phyloP scores from a whole-genome alignment of 2,113 vertebrate genomes.

The Sturnus vulgaris region DNA sequence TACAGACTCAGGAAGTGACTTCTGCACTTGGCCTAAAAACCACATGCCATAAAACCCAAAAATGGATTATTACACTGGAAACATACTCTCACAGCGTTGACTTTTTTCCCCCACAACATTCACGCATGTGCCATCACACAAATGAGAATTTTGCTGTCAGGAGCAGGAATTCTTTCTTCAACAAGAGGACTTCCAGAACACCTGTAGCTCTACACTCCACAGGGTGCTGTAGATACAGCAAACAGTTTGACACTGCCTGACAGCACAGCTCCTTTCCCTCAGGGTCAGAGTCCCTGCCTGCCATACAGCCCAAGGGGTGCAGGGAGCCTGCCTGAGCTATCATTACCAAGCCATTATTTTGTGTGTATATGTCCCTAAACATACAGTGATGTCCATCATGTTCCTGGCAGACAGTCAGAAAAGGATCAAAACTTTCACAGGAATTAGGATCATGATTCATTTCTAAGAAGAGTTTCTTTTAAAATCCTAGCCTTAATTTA shows the following conservation, averaged over 20 bases:
- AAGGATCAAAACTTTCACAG: background rate
- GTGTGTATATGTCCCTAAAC: background rate
- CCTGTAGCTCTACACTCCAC: background rate
- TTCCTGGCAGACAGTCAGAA: background rate
- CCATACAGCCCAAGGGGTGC: background rate
- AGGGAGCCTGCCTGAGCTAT: background rate
- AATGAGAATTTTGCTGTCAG: background rate
- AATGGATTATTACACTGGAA: background rate
- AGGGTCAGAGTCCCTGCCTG: background rate
- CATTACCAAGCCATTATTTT: background rate
- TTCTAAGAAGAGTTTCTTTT: background rate
- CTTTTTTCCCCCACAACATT: background rate
- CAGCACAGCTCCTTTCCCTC: background rate
- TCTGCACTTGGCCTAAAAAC: background rate
- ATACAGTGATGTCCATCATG: background rate
- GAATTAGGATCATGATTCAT: background rate
- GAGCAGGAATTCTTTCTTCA: background rate
- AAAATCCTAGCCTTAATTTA: conserved; percentile 20
- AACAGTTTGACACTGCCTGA: background rate
- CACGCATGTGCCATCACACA: background rate
- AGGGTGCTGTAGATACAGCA: background rate
- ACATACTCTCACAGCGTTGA: background rate
- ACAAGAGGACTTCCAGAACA: background rate
- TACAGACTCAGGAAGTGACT: background rate
- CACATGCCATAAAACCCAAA: background rate